Base-by-base conservation (phyloP, 2,888 invertebrate species). In the Lagria hirta region DNA sequence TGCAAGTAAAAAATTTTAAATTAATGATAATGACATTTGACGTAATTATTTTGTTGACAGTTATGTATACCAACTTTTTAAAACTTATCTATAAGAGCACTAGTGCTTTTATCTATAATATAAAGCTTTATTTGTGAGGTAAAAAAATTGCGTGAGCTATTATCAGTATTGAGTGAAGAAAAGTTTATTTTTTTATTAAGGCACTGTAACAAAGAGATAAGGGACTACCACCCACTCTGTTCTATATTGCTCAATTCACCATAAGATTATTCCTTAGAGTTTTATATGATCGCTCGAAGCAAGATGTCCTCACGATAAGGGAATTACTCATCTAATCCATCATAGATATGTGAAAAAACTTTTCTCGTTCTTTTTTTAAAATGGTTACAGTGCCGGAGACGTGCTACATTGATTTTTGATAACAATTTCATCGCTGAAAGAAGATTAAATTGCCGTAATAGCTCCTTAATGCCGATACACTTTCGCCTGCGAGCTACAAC, bases 291-390 rank as follows among this genome's bases (percentile, higher is more conserved):
- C 29, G 26, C 33, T 13, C n/a, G 18, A 24, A 22, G 38, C 29
- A 21, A 41, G 41, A 41, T 42, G 42, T 42, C 42, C 42, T 42
- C 16, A 23, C 38, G 42, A 42, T 34, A 42, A 27, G 42, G 33
- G 42, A 42, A 34, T 34, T 40, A 40, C 40, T n/a, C 7, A 40
- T 17, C 27, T 34, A 42, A 42, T 42, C 42, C 27, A 42, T 42
- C 42, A 42, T 33, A 8, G 33, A 28, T 4, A 12, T 3, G 17
- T 14, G 15, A 17, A 18, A 20, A 30, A 18, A 18, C 20, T 11
- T 13, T 30, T 15, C 28, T 37, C 28, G 28, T 37, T 10, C 18
- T 24, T 17, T 28, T 4, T 23, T 33, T 33, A 14, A 27, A 20
- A 18, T 20, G 20, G 15, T 28, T 37, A 20, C 11, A 32, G 20